Base-by-base conservation (phyloP, 2,888 invertebrate species). In the Thereva unica region DNA sequence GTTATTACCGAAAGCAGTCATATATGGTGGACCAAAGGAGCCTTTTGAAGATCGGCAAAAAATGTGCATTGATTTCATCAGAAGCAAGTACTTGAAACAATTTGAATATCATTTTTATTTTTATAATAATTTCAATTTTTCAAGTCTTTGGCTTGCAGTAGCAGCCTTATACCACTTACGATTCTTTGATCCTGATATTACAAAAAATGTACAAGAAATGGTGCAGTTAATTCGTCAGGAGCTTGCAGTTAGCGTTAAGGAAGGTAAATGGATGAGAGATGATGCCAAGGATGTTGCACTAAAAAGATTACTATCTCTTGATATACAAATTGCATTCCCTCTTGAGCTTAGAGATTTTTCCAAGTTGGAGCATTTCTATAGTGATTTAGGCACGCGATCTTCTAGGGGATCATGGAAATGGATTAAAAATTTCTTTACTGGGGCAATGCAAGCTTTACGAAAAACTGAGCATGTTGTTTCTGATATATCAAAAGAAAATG, bases 321-420 rank as follows among this genome's bases (percentile, higher is more conserved):
- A 61, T 9, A 42, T 50, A 10, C 61, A 61, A 23, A 61, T 61
- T 50, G 61, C 50, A 12, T 61, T 23, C 41, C 61, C 61, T n/a
- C 1, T 5, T 4, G 61, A 61, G 9, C 49, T 61, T n/a, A 47
- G 8, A 40, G 61, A 61, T 4, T 50, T 42, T 6, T 35, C 40
- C 23, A 61, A 61, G 9, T 23, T 61, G 40, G 61, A 61, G 9
- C 38, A 61, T 40, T 61, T 61, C 50, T 41, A 61, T 35, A 50
- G 61, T 40, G 61, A 61, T 41, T 45, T 61, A 50, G 61, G 61
- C 4, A 50, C 50, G 41, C 9, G 5, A 9, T 61, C 61, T 40
- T 10, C 40, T 7, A 8, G 38, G 1, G 41, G 50, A 1, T n/a
- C 40, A 2, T 61, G 61, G 61, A 61, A 35, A 9, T 61, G 61